A percentile compares a stretch with the other conserved stretches of the same genome.
Evolutionary conservation across 2,113 vertebrate genomes (phyloP).

Genomic region (Peromyscus polionotus): DNA sequence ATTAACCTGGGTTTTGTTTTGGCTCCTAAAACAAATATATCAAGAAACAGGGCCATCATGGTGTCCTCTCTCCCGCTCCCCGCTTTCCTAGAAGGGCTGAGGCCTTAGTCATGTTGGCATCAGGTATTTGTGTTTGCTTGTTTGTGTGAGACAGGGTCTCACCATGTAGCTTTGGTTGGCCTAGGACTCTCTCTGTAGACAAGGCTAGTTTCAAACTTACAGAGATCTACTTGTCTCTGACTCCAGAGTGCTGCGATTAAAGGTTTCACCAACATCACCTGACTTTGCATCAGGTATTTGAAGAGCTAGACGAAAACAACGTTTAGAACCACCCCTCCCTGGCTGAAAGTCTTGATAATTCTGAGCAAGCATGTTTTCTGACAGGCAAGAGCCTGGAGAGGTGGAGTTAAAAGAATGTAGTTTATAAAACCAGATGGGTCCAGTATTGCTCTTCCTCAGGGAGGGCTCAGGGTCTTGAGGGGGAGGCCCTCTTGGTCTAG

Average conservation of each 20-base stretch:
- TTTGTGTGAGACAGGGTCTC: not conserved
- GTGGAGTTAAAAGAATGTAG: not conserved
- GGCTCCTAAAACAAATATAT: constrained; percentile 33
- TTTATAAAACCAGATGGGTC: not conserved
- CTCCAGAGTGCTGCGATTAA: not conserved
- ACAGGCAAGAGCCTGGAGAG: not conserved
- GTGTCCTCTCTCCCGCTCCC: not conserved
- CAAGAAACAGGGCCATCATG: not conserved
- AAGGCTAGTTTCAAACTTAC: not conserved
- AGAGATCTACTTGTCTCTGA: not conserved
- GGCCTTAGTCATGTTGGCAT: not conserved
- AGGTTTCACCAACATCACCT: not conserved
- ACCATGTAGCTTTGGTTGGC: not conserved
- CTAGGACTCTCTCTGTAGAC: not conserved
- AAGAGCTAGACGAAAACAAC: constrained; percentile 38
- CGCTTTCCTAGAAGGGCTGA: constrained; percentile 41
- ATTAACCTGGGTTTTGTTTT: constrained; percentile 36
- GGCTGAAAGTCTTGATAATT: constrained; percentile 36
- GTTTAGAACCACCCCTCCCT: constrained; percentile 34
- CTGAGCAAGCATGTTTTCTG: constrained; percentile 1
- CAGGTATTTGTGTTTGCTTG: not conserved
- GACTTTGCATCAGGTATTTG: constrained; percentile 18
- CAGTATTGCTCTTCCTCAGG: not conserved
- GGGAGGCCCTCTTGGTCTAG: too few relatives aligned
- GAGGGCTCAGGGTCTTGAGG: not conserved